Base-by-base conservation (phyloP, 2,113 vertebrate species). In the Rhabdomys dilectus region DNA sequence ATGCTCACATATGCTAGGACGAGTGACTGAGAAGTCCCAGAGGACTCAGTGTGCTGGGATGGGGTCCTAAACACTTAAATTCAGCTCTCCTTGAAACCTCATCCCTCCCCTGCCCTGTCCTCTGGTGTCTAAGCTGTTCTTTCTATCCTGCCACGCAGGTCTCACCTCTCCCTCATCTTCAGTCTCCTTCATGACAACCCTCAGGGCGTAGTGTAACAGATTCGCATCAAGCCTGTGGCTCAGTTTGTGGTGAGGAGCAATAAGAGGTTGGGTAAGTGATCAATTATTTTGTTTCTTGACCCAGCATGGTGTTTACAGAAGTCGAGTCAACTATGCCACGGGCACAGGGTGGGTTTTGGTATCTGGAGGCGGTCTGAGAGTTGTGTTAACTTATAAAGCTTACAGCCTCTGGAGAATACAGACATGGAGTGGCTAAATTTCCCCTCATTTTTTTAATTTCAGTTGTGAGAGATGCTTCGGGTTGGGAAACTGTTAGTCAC, bases 281-380 rank as follows among this genome's bases (percentile, higher is more conserved):
- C 62, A 62, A 29, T 84, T 78, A 39, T 76, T 95, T 93, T 86
- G 60, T 94, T 92, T 76, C 62, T 89, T 81, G 68, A 66, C 36
- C 24, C 70, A n/a, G 75, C 22, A 45, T 56, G 3, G 1, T 1
- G 0, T 92, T 95, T 85, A 56, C 3, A 45, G 68, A 80, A 11
- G 72, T 75, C 72, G 24, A 48, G 36, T 77, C 21, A 7, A 1
- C 62, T 19, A 36, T 12, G 29, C 60, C 36, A 62, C 19, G 48
- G 91, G 70, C 24, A 36, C 0, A 13, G 88, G 80, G 15, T 48
- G 51, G 39, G 24, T 62, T 78, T 77, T 34, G 84, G 75, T 31
- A 11, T 31, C 51, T 42, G 34, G 21, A 87, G 36, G 48, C 9
- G 58, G 48, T 4, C 80, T 62, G 77, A 56, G 15, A 64, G 26